Base-by-base conservation (phyloP, 2,797 vertebrate genomes). In the Neosalanx taihuensis region DNA sequence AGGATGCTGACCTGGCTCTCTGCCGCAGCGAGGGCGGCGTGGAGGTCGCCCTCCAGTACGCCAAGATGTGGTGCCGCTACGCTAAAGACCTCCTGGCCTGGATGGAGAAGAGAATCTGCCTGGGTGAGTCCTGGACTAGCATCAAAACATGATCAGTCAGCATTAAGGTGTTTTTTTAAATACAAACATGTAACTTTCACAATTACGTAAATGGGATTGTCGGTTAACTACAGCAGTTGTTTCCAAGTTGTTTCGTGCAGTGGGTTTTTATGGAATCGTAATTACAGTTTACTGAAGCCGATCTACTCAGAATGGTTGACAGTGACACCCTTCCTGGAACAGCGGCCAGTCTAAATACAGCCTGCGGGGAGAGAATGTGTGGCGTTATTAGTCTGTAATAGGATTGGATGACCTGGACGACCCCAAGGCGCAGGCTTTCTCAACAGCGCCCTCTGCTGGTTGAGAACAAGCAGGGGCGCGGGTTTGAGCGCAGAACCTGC, bases 61-160 rank as follows among this genome's bases (percentile, higher is more conserved):
- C 95, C 85, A 99, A 99, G 80, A 89, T 88, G 84, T 98, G 96
- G 96, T 96, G 95, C 79, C 95, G 95, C 83, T 98, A 98, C 0
- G 92, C 95, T 79, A 98, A 98, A 77, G 97, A 98, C 72, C 90
- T 99, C 0, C 90, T 98, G 77, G 84, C 78, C 67, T 99, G 96
- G 95, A 94, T 95, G 9, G 97, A 98, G 73, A 98, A 96, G 76
- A 94, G 95, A 77, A 91, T 96, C 79, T 86, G 49, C 83, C 86
- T 95, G 0, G 97, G 97, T 99, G 76, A 91, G 92, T 67, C 51
- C 4, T 17, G 6, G 17, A 56, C 18, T 56, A 56, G 18, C 51
- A 46, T 46, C 41, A 9, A 46, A 13, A 46, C 41, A 46, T 46
- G 41, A 13, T 46, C 41, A 46, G 41, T 12, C 41, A 35, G 41